phyloP scores from a whole-genome alignment of 2,113 vertebrate genomes.

The Sapayoa aenigma region DNA sequence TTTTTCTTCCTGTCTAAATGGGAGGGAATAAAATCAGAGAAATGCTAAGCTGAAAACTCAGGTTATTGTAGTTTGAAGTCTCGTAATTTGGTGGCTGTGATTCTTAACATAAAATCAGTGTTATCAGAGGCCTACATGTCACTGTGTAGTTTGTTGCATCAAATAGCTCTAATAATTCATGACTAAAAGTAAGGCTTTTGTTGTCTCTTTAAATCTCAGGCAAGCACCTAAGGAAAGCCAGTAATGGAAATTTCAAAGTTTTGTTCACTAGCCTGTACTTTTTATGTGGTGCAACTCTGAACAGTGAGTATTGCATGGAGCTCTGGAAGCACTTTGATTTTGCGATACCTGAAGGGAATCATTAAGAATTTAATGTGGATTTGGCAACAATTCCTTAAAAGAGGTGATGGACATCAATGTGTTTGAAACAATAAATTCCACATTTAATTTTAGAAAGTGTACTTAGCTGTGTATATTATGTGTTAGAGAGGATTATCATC shows the following conservation, averaged over 20 bases:
- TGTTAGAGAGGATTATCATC: neutral
- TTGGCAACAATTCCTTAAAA: neutral
- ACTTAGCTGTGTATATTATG: neutral
- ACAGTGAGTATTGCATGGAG: neutral
- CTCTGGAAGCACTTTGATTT: neutral
- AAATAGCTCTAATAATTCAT: neutral
- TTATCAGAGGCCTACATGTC: neutral
- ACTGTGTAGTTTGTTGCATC: neutral
- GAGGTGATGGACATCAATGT: neutral
- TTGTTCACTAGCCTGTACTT: neutral
- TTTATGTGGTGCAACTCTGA: neutral
- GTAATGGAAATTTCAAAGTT: neutral
- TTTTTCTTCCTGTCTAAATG: neutral
- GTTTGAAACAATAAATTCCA: neutral
- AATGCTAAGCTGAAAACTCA: neutral
- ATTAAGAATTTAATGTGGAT: neutral
- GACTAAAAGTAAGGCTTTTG: neutral
- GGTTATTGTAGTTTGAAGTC: neutral
- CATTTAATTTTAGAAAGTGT: neutral
- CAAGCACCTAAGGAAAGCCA: neutral
- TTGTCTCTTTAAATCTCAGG: constrained; percentile 21
- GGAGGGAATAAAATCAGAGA: neutral
- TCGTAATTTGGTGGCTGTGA: neutral
- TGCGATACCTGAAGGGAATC: neutral
- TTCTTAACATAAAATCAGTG: neutral